These are phyloP conservation scores for Nycticorax nycticorax DNA, from an alignment of 2,113 vertebrate species.

Conservation along the genomic window DNA sequence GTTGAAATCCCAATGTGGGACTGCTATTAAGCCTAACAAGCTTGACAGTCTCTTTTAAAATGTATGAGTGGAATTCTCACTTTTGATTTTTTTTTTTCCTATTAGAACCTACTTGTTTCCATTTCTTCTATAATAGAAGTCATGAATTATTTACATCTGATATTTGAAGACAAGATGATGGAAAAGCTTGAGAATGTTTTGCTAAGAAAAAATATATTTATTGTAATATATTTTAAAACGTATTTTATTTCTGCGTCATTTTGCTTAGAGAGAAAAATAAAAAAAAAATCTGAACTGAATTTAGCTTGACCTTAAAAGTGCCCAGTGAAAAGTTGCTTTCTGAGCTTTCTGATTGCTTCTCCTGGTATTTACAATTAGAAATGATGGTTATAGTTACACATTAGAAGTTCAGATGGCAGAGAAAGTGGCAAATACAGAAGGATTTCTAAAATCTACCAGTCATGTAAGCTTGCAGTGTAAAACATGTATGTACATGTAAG, in stretches of 20 bases:
- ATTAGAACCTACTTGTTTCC: constrained; percentile 11
- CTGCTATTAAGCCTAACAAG: neutral
- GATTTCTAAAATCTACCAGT: neutral
- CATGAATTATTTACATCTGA: constrained; percentile 37
- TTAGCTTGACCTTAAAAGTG: neutral
- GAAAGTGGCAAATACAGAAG: neutral
- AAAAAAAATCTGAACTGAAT: neutral
- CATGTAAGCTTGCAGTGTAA: neutral
- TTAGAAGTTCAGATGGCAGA: neutral
- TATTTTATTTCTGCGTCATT: neutral
- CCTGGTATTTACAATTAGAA: neutral
- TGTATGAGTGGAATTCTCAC: constrained; percentile 1
- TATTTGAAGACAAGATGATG: constrained; percentile 4
- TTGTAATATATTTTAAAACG: neutral
- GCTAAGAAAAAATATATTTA: neutral
- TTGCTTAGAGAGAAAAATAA: neutral
- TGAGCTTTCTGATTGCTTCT: neutral
- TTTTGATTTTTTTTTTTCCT: neutral
- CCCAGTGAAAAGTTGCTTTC: neutral
- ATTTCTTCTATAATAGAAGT: neutral
- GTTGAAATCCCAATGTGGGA: neutral
- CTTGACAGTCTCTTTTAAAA: constrained; percentile 17
- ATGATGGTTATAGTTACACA: neutral
- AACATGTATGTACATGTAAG: neutral
- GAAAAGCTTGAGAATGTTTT: neutral